Conservation (phyloP, 2,888 invertebrate species). For the Pinctada fucata region DNA sequence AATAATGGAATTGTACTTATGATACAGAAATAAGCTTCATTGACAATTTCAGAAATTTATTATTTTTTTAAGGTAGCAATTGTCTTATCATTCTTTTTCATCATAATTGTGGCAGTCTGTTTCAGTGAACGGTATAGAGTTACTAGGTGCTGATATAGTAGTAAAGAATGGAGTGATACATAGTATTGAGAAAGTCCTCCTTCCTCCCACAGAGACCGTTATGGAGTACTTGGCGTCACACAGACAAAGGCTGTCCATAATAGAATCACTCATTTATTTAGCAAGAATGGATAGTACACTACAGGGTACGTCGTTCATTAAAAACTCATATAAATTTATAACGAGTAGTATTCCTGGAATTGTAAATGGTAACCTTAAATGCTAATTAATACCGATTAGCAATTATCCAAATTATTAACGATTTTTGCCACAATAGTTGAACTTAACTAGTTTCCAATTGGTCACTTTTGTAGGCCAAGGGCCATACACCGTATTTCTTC, state of each 20-base stretch:
- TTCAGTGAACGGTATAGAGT: constrained; percentile 3
- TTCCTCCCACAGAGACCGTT: constrained; percentile 35
- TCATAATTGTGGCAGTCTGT: background rate
- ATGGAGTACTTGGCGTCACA: constrained; percentile 1
- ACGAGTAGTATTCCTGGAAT: no score
- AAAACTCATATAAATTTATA: no score
- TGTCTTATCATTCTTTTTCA: no score
- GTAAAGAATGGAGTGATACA: constrained; percentile 58
- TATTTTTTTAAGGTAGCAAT: no score
- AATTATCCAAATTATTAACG: no score
- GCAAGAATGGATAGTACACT: background rate
- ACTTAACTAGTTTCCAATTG: no score
- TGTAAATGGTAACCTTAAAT: no score
- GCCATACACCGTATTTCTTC: constrained; percentile 59
- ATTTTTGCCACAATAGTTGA: no score
- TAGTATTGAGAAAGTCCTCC: constrained; percentile 46
- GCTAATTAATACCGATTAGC: no score
- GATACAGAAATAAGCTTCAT: no score
- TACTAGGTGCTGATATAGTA: constrained; percentile 39
- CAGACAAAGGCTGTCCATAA: background rate
- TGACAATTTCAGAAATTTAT: no score
- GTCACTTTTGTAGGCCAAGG: constrained; percentile 36
- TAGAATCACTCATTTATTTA: background rate
- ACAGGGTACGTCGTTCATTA: background rate
- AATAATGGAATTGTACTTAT: no score